Evolutionary conservation across 2,888 invertebrate genomes (phyloP).

Genomic region (Coleophora deauratella): DNA sequence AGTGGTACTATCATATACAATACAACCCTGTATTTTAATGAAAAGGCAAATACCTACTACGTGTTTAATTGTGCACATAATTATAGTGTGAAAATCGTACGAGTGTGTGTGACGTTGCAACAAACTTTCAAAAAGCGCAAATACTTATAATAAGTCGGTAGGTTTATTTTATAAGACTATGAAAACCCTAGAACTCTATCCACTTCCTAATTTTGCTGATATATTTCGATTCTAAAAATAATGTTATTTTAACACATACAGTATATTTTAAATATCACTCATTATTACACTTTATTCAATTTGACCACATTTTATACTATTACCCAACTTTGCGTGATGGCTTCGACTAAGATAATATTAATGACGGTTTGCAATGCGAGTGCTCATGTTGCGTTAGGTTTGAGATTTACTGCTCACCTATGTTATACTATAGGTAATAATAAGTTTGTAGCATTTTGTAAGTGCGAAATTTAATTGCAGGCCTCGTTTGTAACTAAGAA

Average conservation of each 20-base stretch:
- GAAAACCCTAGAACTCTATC: constrained; percentile 32
- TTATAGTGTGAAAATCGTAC: constrained; percentile 20
- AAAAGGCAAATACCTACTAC: no score
- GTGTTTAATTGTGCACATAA: constrained; percentile 22
- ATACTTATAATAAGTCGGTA: constrained; percentile 8
- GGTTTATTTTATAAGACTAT: constrained; percentile 12
- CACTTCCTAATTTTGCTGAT: constrained; percentile 43
- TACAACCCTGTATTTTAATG: no score
- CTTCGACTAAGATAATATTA: constrained; percentile 38
- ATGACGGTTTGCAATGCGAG: constrained; percentile 43
- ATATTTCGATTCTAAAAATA: constrained; percentile 59
- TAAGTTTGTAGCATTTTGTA: no score
- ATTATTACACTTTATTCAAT: constrained; percentile 25
- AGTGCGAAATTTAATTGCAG: no score
- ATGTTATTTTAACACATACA: constrained; percentile 37
- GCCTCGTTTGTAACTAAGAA: no score
- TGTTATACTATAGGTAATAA: no score
- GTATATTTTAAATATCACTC: constrained; percentile 41
- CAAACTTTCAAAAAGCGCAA: constrained; percentile 35
- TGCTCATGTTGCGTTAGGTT: constrained; percentile 14
- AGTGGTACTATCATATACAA: no score
- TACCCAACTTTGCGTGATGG: constrained; percentile 16
- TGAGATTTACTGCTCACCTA: no score
- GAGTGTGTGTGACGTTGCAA: constrained; percentile 26
- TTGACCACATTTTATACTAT: constrained; percentile 23